Percentiles rank a stretch among this genome's conserved stretches.
phyloP scores from a whole-genome alignment of 2,888 invertebrate species.

The Schrankia costaestrigalis region DNA sequence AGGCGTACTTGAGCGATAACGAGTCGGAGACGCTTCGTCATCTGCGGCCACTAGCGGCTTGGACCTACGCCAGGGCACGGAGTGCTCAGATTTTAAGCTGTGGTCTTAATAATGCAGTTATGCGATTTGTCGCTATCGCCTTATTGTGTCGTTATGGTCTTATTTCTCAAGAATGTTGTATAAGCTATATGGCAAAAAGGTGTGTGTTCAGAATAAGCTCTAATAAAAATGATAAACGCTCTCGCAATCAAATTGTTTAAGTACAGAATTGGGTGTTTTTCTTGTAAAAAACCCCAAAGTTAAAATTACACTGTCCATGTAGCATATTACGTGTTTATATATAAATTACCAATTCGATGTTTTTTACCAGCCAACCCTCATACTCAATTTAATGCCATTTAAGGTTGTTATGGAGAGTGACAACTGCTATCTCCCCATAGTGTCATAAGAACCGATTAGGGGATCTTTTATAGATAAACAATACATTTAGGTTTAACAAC shows the following conservation, averaged over 20 bases:
- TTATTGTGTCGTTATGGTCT: not conserved
- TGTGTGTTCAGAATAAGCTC: not conserved
- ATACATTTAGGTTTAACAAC: no score
- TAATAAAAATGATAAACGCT: no score
- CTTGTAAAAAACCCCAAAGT: no score
- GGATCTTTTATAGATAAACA: constrained; percentile 2
- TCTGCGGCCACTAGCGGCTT: constrained; percentile 69
- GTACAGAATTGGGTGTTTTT: no score
- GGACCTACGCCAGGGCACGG: constrained; percentile 63
- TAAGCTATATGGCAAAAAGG: no score
- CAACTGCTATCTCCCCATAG: constrained; percentile 2
- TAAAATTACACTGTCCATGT: no score
- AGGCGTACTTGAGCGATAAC: constrained; percentile 47
- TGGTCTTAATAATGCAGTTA: constrained; percentile 22
- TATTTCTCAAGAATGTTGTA: not conserved
- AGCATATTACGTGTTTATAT: no score
- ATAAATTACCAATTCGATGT: no score
- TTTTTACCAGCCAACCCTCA: no score
- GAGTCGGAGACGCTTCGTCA: constrained; percentile 56
- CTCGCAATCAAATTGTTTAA: no score
- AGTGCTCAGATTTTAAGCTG: constrained; percentile 37
- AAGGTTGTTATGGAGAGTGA: not conserved
- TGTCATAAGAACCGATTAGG: not conserved
- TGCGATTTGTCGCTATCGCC: not conserved
- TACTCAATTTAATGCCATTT: not conserved